Base-by-base conservation (phyloP, 2,113 vertebrate genomes). In the Zosterops lateralis region DNA sequence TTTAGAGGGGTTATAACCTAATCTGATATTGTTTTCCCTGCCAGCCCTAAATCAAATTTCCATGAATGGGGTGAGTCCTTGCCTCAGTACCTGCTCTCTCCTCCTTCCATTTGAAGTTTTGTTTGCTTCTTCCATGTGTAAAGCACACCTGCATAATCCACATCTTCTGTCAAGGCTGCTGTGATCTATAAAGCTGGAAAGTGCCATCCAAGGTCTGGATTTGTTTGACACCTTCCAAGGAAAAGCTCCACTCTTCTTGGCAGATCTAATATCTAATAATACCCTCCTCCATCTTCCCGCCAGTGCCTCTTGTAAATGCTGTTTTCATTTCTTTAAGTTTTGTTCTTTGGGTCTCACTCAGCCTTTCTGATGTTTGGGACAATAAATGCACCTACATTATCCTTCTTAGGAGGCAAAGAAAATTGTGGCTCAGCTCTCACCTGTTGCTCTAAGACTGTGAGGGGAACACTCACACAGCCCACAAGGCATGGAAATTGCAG, bases 401-500 rank as follows among this genome's bases (percentile, higher is more conserved):
- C 48, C 45, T n/a, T 68, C 50, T 70, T 10, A 36, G 12, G 25
- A 70, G 32, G 25, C 31, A 71, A 45, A 42, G 28, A 42, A 44
- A 73, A 31, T 6, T 26, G 11, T 0, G 15, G 56, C 25, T 24
- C 8, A 5, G 0, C 67, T 45, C 80, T 75, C 68, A 72, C 44
- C 67, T 72, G 28, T 6, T 64, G 58, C 25, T 15, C 5, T 42
- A 6, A 24, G 25, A 14, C 62, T 22, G 11, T 26, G 34, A 67
- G 42, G 3, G 54, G 32, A 72, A 31, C 50, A 75, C 11, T 66
- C 47, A 20, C 0, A 29, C 4, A 26, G 10, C 12, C 36, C 44
- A 17, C 0, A 3, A 38, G 32, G 50, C 56, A 25, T 0, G 1
- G 42, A 26, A 26, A 65, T 17, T 31, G 22, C 26, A n/a, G 29